Conservation (phyloP, 2,888 invertebrate genomes). For the Brenthis ino region DNA sequence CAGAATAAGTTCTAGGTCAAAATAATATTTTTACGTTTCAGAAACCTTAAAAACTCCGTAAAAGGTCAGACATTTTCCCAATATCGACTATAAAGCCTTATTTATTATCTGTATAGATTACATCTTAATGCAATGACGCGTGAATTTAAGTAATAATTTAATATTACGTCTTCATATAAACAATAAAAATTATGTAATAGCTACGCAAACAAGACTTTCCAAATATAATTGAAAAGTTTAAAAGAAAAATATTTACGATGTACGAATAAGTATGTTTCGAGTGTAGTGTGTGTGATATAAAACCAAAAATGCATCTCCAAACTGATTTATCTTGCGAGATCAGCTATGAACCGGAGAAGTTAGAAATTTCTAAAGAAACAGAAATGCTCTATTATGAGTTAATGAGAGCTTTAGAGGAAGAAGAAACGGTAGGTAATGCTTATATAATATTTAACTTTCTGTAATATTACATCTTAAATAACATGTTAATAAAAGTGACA, state of each 20-base stretch:
- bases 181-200: too few species aligned
- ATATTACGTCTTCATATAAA: background rate
- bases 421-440: conserved; percentile 69
- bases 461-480: background rate
- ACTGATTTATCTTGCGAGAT: conserved; percentile 71
- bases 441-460: background rate
- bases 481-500: background rate
- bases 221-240: background rate
- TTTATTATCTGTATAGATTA: background rate
- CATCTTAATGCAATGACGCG: too few species aligned
- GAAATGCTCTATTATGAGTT: conserved; percentile 80
- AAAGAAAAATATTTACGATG: background rate
- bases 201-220: too few species aligned
- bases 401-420: conserved; percentile 74
- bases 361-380: conserved; percentile 76
- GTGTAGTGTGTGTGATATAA: conserved; percentile 8
- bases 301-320: conserved; percentile 71
- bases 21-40: background rate
- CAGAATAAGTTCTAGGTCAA: too few species aligned
- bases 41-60: background rate
- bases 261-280: background rate
- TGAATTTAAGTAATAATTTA: background rate
- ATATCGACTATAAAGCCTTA: background rate
- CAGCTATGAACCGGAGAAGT: conserved; percentile 60
- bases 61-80: conserved; percentile 10